These are phyloP conservation scores for Noctua janthina DNA, from an alignment of 2,888 invertebrate genomes.

Conservation along the genomic window DNA sequence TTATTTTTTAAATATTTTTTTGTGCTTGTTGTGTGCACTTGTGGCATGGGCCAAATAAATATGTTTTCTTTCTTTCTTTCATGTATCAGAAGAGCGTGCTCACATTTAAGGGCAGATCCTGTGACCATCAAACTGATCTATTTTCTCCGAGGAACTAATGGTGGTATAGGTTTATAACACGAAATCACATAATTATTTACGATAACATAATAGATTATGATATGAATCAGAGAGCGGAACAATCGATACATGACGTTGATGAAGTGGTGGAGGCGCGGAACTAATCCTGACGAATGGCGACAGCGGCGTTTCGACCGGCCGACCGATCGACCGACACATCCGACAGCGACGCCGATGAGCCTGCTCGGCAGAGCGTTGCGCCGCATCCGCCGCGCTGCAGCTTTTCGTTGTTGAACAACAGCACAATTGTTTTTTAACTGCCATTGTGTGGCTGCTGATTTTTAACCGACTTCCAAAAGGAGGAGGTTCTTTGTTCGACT, in stretches of 20 bases:
- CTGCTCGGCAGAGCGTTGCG: not conserved
- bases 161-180: not conserved
- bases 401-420: not conserved
- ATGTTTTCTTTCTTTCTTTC: too few relatives aligned
- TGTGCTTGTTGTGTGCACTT: too few relatives aligned
- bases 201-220: conserved; percentile 7
- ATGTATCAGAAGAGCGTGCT: not conserved
- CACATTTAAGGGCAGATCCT: not conserved
- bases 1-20: too few relatives aligned
- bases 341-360: not conserved
- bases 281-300: conserved; percentile 22
- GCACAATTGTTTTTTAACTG: not conserved
- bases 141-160: not conserved
- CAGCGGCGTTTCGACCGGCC: not conserved
- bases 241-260: conserved; percentile 29
- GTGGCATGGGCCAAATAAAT: too few relatives aligned
- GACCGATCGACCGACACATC: not conserved
- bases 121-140: not conserved
- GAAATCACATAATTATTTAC: not conserved
- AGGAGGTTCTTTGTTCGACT: too few relatives aligned
- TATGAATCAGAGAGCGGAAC: conserved; percentile 9
- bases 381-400: not conserved
- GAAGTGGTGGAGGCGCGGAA: conserved; percentile 29
- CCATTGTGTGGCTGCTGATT: conserved; percentile 7
- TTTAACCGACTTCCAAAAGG: not conserved